Evolutionary conservation across 2,888 invertebrate species (phyloP), one percentile per base, ranked within the genome.

Genomic region (Cryptophagus acutangulus): DNA sequence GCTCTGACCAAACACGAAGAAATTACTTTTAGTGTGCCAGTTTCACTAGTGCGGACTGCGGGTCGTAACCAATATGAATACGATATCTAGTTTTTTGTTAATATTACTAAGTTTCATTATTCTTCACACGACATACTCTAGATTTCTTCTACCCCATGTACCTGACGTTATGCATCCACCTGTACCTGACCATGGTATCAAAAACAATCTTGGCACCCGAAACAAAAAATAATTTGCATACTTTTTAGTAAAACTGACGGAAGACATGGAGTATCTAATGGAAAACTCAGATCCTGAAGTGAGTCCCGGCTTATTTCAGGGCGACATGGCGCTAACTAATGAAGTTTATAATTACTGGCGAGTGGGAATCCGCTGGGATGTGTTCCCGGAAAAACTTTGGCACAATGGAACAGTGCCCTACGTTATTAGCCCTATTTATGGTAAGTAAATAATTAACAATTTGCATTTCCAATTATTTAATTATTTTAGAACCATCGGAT

Each of bases 361-460:
- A 33, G 73, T 82, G 9, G 81, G 81, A 2, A 70, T 82, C 1
- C 73, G 77, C 51, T 81, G 79, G 67, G 78, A 79, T 50, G 71
- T 76, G 2, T 81, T 79, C 61, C 81, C 81, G 0, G 76, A 80
- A 43, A 77, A 78, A 48, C 61, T 77, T 38, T 82, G 82, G 82
- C 70, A 70, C 5, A 80, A 81, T 54, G 73, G 73, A 25, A 78
- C 79, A 0, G 79, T 82, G 2, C 81, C 80, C 1, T 82, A 80
- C 49, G 74, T 75, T 25, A 82, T 82, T 14, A 81, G 81, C 58
- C 72, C 76, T 6, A 57, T 77, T 34, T 79, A 79, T 54, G 73
- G 77, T 77, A 65, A 65, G 63, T 37, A 14, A 24, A 8, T 29
- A 15, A 17, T 25, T 12, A 25, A 28, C 8, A 36, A 33, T 31